Percentiles rank a stretch among this genome's conserved stretches.
Evolutionary conservation across 2,888 invertebrate species (phyloP).

Genomic region (Eucriotettix oculatus): DNA sequence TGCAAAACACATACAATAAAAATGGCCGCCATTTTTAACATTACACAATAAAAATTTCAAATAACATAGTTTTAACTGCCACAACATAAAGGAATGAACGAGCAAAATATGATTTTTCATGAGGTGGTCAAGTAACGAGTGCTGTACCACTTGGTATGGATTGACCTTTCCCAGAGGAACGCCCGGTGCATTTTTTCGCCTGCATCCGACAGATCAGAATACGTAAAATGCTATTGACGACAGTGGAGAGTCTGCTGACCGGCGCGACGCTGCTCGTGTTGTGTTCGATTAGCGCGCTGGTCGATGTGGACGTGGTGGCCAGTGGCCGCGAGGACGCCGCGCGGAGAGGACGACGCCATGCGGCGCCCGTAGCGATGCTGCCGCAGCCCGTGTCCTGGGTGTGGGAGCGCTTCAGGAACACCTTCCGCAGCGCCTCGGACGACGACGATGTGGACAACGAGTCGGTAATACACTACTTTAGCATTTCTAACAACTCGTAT

Average conservation of each 20-base stretch:
- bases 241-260: background rate
- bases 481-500: no score
- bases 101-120: no score
- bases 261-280: background rate
- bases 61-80: no score
- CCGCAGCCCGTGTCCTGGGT: constrained; percentile 19
- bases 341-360: background rate
- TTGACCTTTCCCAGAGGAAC: no score
- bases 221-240: background rate
- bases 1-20: no score
- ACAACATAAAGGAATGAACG: no score
- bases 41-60: no score
- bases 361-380: background rate
- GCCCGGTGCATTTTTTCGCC: no score
- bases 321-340: background rate
- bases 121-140: no score
- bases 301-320: background rate
- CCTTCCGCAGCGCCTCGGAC: constrained; percentile 15
- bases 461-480: background rate
- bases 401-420: constrained; percentile 20
- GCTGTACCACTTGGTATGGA: no score
- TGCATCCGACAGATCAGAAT: no score
- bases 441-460: constrained; percentile 9
- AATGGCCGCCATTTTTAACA: no score
- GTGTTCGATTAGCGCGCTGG: background rate